Evolutionary conservation across 2,797 vertebrate genomes (phyloP).

Genomic region (Falco berigora): DNA sequence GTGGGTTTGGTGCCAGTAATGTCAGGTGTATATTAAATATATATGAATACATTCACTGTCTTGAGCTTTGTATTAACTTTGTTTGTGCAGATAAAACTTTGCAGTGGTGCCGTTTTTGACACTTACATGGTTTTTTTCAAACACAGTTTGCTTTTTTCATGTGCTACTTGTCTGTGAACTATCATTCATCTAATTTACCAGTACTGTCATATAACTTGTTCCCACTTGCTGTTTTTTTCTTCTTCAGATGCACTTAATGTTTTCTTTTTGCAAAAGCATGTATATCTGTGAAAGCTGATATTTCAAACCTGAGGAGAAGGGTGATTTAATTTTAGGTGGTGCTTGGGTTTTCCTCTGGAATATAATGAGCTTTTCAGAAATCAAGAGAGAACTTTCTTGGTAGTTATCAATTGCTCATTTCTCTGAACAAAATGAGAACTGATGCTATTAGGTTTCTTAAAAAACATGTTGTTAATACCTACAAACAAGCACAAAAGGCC

Average conservation of each 20-base stretch:
- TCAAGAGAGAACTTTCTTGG: not conserved
- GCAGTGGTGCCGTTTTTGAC: not conserved
- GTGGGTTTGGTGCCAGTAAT: not conserved
- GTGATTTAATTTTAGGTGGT: not conserved
- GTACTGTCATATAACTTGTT: not conserved
- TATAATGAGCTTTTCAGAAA: not conserved
- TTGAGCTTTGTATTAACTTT: not conserved
- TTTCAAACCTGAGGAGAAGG: not conserved
- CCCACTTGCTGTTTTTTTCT: not conserved
- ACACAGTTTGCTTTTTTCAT: not conserved
- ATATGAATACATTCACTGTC: not conserved
- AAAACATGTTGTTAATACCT: not conserved
- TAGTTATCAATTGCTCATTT: not conserved
- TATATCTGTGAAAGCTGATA: not conserved
- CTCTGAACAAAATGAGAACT: not conserved
- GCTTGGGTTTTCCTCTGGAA: not conserved
- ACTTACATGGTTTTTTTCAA: not conserved
- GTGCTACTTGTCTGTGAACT: not conserved
- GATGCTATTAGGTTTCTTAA: not conserved
- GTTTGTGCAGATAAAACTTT: not conserved
- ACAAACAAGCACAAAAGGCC: not conserved
- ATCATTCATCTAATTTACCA: not conserved
- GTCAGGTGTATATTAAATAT: not conserved
- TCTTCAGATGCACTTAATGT: not conserved
- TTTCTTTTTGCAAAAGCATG: not conserved